A percentile compares a stretch with the other conserved stretches of the same genome.
phyloP scores from a whole-genome alignment of 1,140 invertebrate species.

The Agrilus planipennis region DNA sequence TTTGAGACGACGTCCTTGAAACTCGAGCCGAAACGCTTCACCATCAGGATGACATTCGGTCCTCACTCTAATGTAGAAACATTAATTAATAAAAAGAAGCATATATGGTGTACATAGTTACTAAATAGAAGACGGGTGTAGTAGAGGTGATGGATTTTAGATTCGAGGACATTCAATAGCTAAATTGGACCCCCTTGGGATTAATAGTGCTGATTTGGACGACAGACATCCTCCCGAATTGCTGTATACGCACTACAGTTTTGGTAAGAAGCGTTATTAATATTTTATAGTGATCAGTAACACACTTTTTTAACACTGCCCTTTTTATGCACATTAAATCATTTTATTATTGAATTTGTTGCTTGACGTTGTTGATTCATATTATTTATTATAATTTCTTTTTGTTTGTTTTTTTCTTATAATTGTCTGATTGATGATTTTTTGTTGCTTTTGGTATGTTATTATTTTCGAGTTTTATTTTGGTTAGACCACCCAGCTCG shows the following conservation, averaged over 20 bases:
- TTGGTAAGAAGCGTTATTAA: constrained; percentile 62
- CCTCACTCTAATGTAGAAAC: too few species aligned
- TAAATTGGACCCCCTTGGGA: constrained; percentile 92
- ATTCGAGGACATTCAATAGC: constrained; percentile 98
- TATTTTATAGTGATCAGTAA: constrained; percentile 1
- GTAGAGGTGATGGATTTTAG: constrained; percentile 42
- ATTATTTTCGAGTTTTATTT: constrained; percentile 28
- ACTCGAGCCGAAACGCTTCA: too few species aligned
- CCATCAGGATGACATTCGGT: too few species aligned
- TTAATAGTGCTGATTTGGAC: constrained; percentile 79
- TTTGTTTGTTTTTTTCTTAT: too few species aligned
- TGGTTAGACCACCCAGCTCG: constrained; percentile 26
- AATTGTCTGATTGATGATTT: too few species aligned
- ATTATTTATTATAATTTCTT: too few species aligned
- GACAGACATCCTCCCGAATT: constrained; percentile 79
- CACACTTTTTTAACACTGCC: too few species aligned
- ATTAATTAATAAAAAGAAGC: too few species aligned
- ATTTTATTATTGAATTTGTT: too few species aligned
- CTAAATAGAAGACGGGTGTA: constrained; percentile 11
- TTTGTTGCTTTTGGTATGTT: constrained; percentile 18
- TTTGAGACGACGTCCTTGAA: too few species aligned
- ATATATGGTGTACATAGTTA: constrained; percentile 2
- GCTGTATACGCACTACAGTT: constrained; percentile 84
- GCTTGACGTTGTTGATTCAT: too few species aligned
- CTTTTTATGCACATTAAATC: constrained; percentile 14